Conservation (phyloP, 1,140 invertebrate genomes). For the Muscidifurax raptorellus region DNA sequence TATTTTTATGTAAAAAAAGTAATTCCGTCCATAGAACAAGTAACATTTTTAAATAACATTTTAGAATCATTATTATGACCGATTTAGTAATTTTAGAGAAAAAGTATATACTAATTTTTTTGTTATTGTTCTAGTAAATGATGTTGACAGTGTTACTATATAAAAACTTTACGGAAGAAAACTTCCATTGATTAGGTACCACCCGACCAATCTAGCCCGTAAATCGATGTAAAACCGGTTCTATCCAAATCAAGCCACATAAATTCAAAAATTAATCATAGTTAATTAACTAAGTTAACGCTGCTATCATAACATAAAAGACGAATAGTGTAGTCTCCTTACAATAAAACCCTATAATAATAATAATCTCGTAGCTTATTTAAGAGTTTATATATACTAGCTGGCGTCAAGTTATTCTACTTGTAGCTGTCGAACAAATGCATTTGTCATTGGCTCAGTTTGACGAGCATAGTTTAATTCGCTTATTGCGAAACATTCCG, state of each 20-base stretch:
- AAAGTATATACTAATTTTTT: no score
- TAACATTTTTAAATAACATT: no score
- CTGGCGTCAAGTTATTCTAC: not conserved
- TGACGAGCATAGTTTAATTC: slow-evolving; percentile 23
- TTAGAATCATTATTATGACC: no score
- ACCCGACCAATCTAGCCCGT: not conserved
- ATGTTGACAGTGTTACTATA: not conserved
- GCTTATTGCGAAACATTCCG: slow-evolving; percentile 26
- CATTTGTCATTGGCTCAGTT: slow-evolving; percentile 37
- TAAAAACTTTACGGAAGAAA: not conserved
- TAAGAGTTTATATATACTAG: not conserved
- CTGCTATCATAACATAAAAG: not conserved
- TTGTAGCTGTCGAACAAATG: slow-evolving; percentile 21
- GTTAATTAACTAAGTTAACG: no score
- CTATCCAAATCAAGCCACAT: not conserved
- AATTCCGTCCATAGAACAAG: no score
- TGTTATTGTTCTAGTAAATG: no score
- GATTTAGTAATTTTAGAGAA: no score
- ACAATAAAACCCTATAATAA: not conserved
- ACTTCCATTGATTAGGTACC: not conserved
- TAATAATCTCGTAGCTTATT: not conserved
- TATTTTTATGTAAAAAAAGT: no score
- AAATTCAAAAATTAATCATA: no score
- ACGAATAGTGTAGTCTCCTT: not conserved
- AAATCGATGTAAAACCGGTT: not conserved